Evolutionary conservation across 2,888 invertebrate genomes (phyloP), one percentile per base, ranked within the genome.

Genomic region (Ochropleura plecta): DNA sequence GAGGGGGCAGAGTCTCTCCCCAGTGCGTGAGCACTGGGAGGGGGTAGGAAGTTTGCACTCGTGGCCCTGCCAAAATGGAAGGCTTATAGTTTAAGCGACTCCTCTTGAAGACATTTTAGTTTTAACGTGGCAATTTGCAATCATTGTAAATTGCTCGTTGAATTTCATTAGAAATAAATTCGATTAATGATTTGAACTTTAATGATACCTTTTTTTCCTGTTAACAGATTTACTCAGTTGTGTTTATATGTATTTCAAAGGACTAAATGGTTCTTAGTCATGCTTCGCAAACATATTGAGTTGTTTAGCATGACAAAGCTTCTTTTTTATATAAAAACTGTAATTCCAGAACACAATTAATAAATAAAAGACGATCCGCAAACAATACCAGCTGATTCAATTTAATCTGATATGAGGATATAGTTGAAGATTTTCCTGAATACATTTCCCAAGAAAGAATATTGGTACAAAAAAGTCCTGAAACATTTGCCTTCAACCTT

Each of bases 1-100:
- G 79, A 82, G 86, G 84, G 80, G 83, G 70, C 81, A 81, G 78
- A 70, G 77, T 78, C 81, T 76, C 83, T 80, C 86, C 82, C 84
- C 79, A 86, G 83, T 81, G 88, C 88, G 89, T 91, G 90, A 84
- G 89, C 89, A 86, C 80, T 74, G 81, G 75, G 62, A 82, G 79
- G 73, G 81, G 88, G 82, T 81, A 86, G 89, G 91, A 90, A 93
- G 92, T 93, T 91, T 92, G 93, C 93, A 92, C 92, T 91, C 87
- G 87, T 86, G 89, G 91, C 88, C 90, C 90, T 90, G 86, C 86
- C 87, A 86, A 91, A 90, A 90, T 89, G 88, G 86, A 88, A 86
- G 88, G 88, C 87, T 90, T 90, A 87, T 88, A 91, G 89, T 88
- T 87, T 82, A 83, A 88, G 82, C 82, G 79, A 73, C 79, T 76